Conservation (phyloP, 2,888 invertebrate species). For the Odontocolon sp. region DNA sequence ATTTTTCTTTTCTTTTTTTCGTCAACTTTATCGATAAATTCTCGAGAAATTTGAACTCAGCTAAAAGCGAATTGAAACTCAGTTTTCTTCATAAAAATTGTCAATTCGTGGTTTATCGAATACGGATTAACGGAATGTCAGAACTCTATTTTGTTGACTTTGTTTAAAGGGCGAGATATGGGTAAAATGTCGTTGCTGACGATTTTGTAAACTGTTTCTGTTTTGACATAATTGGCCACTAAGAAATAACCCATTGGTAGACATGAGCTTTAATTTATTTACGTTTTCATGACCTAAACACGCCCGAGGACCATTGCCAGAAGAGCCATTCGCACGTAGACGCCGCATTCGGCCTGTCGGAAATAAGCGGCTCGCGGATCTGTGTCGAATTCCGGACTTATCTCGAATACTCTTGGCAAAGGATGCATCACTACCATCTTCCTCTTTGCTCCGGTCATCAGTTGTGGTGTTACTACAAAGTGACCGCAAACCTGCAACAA, state of each 20-base stretch:
- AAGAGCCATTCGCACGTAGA: conserved; percentile 99
- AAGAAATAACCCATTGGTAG: background rate
- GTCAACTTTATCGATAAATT: conserved; percentile 10
- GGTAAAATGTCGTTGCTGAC: too few species aligned
- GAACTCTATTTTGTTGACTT: too few species aligned
- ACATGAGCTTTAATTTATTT: background rate
- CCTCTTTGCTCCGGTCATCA: conserved; percentile 96
- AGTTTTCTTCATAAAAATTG: background rate
- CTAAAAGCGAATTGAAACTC: background rate
- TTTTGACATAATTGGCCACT: background rate
- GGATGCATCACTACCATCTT: conserved; percentile 99
- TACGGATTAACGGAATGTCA: too few species aligned
- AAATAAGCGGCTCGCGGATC: conserved; percentile 99
- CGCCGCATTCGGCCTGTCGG: conserved; percentile 98
- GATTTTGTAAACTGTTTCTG: too few species aligned
- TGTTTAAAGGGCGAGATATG: too few species aligned
- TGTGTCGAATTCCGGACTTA: conserved; percentile 96
- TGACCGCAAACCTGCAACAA: conserved; percentile 90
- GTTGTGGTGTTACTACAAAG: conserved; percentile 94
- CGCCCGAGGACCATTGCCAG: conserved; percentile 93
- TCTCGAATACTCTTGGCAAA: conserved; percentile 96
- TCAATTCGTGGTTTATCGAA: background rate
- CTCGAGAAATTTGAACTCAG: conserved; percentile 14
- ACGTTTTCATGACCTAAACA: conserved; percentile 14
- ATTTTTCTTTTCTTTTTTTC: background rate